A percentile compares a stretch with the other conserved stretches of the same genome.
These are phyloP conservation scores for Micrastur ruficollis DNA, from an alignment of 2,797 vertebrate species.

Conservation along the genomic window DNA sequence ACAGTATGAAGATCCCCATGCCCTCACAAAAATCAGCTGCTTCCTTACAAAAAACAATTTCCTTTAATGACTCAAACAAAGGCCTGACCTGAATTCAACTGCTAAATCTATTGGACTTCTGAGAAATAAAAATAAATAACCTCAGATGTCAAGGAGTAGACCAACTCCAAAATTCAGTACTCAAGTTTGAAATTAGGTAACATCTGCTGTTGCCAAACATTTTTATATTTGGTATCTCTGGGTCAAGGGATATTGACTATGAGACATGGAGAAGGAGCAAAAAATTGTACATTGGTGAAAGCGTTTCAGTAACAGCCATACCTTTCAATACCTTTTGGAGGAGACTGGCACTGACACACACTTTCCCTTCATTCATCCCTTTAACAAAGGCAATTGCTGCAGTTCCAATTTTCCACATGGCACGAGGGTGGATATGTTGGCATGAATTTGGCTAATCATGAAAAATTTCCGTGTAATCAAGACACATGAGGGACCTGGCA, in stretches of 20 bases:
- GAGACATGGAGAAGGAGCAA: background rate
- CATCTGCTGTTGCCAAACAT: background rate
- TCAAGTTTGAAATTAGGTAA: background rate
- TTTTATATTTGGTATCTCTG: background rate
- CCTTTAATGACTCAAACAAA: background rate
- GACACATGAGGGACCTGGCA: background rate
- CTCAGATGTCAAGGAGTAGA: background rate
- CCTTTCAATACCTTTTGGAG: background rate
- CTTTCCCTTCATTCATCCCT: background rate
- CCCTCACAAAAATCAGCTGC: background rate
- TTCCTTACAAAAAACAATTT: background rate
- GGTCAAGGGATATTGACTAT: background rate
- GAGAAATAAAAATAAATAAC: background rate
- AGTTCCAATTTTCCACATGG: background rate
- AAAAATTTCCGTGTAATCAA: background rate
- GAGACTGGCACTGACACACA: background rate
- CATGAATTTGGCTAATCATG: background rate
- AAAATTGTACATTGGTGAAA: background rate
- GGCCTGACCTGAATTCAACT: background rate
- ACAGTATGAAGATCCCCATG: background rate
- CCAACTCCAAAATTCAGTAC: background rate
- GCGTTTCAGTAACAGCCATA: background rate
- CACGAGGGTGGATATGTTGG: background rate
- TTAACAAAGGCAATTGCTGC: background rate
- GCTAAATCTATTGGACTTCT: background rate